Evolutionary conservation across 2,797 vertebrate species (phyloP).

Genomic region (Galaxias olidus): DNA sequence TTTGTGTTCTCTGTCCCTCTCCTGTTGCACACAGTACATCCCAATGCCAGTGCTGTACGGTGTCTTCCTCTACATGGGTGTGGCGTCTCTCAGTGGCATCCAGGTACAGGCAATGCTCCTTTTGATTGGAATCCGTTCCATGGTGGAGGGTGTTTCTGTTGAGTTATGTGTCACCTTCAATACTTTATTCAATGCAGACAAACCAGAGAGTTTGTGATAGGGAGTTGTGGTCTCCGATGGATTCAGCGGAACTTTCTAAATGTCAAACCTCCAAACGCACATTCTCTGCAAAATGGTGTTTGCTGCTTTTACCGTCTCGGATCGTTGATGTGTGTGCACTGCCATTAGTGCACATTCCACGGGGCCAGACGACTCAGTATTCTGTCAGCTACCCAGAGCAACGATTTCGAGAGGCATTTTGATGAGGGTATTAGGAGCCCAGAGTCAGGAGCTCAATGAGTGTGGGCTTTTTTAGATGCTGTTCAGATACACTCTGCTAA

Average conservation of each 20-base stretch:
- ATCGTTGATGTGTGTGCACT: too few species aligned
- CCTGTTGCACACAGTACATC: conserved; percentile 78
- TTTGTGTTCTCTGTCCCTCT: not conserved
- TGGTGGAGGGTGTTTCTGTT: too few species aligned
- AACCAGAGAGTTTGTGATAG: too few species aligned
- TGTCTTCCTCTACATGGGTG: conserved; percentile 96
- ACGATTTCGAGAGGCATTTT: conserved; percentile 29
- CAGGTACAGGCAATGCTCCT: conserved; percentile 77
- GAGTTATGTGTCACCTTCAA: too few species aligned
- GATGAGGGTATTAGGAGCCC: conserved; percentile 26
- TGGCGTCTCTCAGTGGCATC: conserved; percentile 91
- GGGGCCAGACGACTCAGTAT: conserved; percentile 17
- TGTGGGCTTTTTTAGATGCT: conserved; percentile 22
- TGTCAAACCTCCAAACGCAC: too few species aligned
- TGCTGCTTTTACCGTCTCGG: too few species aligned
- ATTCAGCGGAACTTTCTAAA: too few species aligned
- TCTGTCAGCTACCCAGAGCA: conserved; percentile 12
- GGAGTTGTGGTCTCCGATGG: too few species aligned
- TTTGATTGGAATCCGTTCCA: too few species aligned
- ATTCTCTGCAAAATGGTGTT: too few species aligned
- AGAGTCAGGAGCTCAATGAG: conserved; percentile 1
- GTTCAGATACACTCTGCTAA: conserved; percentile 3
- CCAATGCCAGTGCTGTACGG: conserved; percentile 95
- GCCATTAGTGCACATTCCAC: not conserved
- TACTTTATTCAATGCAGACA: too few species aligned